These are phyloP conservation scores for Sceliomorpha sp. DNA, from an alignment of 2,888 invertebrate genomes.

Conservation along the genomic window DNA sequence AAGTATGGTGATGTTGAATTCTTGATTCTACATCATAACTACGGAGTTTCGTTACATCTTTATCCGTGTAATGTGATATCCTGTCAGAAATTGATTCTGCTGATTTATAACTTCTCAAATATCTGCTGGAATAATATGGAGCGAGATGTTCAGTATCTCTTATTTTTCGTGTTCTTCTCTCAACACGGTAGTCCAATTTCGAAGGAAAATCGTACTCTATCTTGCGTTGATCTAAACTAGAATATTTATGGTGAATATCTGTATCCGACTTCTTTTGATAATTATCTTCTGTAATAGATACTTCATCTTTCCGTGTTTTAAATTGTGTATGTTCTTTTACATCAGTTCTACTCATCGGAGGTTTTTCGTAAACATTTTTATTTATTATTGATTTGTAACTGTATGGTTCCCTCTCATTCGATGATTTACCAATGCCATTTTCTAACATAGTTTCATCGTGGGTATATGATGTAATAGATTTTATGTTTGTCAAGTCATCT, in stretches of 20 bases:
- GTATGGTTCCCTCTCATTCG: constrained; percentile 49
- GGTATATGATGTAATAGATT: no score
- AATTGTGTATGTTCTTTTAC: not conserved
- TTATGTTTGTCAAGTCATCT: no score
- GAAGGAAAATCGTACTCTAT: constrained; percentile 1
- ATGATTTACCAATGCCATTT: constrained; percentile 43
- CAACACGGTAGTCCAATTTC: constrained; percentile 1
- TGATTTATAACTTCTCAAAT: constrained; percentile 37
- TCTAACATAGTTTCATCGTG: no score
- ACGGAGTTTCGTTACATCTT: constrained; percentile 4
- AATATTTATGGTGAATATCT: not conserved
- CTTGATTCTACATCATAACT: constrained; percentile 8
- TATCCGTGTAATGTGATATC: constrained; percentile 14
- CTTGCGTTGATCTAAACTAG: constrained; percentile 3
- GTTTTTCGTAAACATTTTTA: not conserved
- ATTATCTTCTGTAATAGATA: not conserved
- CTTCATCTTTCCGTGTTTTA: no score
- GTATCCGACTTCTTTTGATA: not conserved
- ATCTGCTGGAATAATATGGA: no score
- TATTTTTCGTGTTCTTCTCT: constrained; percentile 10
- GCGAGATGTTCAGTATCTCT: constrained; percentile 5
- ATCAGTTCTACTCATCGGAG: no score
- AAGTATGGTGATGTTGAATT: constrained; percentile 10
- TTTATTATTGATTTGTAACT: not conserved
- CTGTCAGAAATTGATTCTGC: constrained; percentile 31